Evolutionary conservation across 1,140 invertebrate genomes (phyloP), one percentile per base, ranked within the genome.

Genomic region (Achatina immaculata): DNA sequence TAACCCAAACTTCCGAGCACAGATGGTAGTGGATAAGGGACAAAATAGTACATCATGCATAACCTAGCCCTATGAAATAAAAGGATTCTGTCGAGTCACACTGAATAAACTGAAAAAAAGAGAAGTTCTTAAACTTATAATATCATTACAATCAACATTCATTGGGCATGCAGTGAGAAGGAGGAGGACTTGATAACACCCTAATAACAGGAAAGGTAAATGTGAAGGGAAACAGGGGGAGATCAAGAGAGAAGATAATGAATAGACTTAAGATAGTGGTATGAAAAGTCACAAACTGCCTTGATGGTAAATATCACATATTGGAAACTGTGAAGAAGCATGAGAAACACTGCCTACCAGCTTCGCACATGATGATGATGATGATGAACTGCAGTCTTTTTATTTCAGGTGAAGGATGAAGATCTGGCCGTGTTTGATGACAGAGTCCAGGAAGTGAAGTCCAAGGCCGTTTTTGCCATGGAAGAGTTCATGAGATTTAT

Each of bases 401-500:
- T 42, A 28, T 24, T 69, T 66, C 40, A 73, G 71, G 71, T 73
- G 19, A 73, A 45, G 28, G 43, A 73, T 51, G 71, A 73, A 73
- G 71, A 73, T 1, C 45, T 73, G 7, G 14, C n/a, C 31, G 14
- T 19, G 38, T 73, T 51, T 73, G 42, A 51, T 48, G 43, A 11
- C 6, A 51, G 34, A 48, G 28, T 48, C 28, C 40, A 73, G 31
- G 43, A 34, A 14, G 71, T 73, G 11, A 73, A 73, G 21, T 34
- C 31, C 1, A 72, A 72, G 43, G 71, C 71, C n/a, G 2, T 45
- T 28, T 19, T 45, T 19, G 40, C 71, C 48, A 48, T 73, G 43
- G 42, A 73, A 51, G 71, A 73, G 34, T 73, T 73, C 14, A 73
- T 73, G 71, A 48, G n/a, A 16, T 73, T 73, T 51, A 48, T 48